Percentiles rank a stretch among this genome's conserved stretches.
phyloP scores from a whole-genome alignment of 2,888 invertebrate species.

The Aplocera efformata region DNA sequence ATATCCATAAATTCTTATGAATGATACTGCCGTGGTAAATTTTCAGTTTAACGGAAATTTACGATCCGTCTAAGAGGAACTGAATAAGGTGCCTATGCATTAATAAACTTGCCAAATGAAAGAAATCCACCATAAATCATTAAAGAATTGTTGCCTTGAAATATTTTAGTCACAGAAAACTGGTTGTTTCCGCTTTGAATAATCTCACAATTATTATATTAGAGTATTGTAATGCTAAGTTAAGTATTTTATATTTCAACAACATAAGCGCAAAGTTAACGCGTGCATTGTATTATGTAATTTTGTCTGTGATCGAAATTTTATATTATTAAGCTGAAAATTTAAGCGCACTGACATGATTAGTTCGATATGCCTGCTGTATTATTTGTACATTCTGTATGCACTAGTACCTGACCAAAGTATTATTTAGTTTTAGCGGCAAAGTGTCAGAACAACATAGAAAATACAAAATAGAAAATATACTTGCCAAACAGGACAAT shows the following conservation, averaged over 20 bases:
- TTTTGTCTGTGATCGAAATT: slow-evolving; percentile 79
- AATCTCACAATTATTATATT: slow-evolving; percentile 62
- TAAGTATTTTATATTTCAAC: slow-evolving; percentile 72
- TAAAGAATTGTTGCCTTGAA: slow-evolving; percentile 67
- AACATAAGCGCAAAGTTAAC: slow-evolving; percentile 62
- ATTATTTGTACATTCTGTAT: slow-evolving; percentile 51
- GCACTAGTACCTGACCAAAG: slow-evolving; percentile 18
- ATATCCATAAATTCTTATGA: too few relatives aligned
- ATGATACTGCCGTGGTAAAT: too few relatives aligned
- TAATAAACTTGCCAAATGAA: not conserved
- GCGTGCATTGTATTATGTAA: slow-evolving; percentile 71
- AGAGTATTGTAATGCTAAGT: slow-evolving; percentile 65
- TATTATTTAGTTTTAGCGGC: too few relatives aligned
- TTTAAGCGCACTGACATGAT: slow-evolving; percentile 54
- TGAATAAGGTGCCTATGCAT: too few relatives aligned
- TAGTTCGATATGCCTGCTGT: slow-evolving; percentile 37
- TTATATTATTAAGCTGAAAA: slow-evolving; percentile 75
- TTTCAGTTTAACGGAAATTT: too few relatives aligned
- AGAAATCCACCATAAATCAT: slow-evolving; percentile 31
- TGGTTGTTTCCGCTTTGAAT: slow-evolving; percentile 71
- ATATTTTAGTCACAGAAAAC: slow-evolving; percentile 63
- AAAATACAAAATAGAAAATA: too few relatives aligned
- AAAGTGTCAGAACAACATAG: too few relatives aligned
- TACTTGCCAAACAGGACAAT: too few relatives aligned
- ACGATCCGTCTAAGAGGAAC: too few relatives aligned